Conservation (phyloP, 2,888 invertebrate species). For the Palloptera scutellata region DNA sequence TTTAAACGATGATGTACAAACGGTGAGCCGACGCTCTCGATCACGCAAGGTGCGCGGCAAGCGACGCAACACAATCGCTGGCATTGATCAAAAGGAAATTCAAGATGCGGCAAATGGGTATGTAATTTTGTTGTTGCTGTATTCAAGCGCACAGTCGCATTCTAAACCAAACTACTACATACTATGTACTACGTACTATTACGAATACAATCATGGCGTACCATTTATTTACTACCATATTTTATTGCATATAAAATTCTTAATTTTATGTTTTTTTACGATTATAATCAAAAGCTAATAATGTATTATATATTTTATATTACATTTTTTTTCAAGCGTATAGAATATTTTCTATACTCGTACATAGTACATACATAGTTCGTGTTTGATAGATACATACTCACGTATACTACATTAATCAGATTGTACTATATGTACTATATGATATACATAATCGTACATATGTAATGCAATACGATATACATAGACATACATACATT, state of each 20-base stretch:
- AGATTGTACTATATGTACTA: constrained; percentile 27
- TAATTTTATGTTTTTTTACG: constrained; percentile 15
- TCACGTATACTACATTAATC: neutral
- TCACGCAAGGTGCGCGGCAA: constrained; percentile 81
- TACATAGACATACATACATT: constrained; percentile 13
- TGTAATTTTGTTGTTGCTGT: constrained; percentile 60
- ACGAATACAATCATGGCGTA: no score
- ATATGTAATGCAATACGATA: neutral
- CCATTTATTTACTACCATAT: neutral
- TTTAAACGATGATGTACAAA: constrained; percentile 68
- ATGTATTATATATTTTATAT: neutral
- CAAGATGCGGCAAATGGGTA: constrained; percentile 85
- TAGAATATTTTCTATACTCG: neutral
- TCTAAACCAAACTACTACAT: neutral
- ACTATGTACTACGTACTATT: neutral
- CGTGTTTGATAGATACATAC: neutral
- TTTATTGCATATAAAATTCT: constrained; percentile 27
- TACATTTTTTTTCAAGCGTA: neutral
- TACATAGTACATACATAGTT: constrained; percentile 6
- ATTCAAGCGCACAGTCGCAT: neutral
- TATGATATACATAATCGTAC: constrained; percentile 7
- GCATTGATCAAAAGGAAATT: constrained; percentile 90
- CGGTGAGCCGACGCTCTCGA: constrained; percentile 75
- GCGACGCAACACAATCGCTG: constrained; percentile 89
- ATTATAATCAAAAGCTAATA: constrained; percentile 16